These are phyloP conservation scores for Junonia oenone DNA, from an alignment of 2,888 invertebrate species.

Conservation along the genomic window DNA sequence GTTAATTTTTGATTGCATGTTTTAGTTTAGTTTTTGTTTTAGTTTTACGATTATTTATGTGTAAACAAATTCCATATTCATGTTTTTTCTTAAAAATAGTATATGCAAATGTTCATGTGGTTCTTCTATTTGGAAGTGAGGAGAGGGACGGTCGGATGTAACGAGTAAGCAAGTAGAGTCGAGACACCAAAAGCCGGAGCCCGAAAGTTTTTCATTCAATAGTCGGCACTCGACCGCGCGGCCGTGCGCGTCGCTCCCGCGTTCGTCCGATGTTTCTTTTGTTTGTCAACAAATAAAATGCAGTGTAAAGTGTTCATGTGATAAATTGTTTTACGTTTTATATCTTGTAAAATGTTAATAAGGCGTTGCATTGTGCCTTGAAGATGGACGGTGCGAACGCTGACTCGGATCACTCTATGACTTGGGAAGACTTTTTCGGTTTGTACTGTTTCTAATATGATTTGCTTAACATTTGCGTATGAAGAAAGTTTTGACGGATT, in stretches of 20 bases:
- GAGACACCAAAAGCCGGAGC: not conserved
- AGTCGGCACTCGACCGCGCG: conserved; percentile 41
- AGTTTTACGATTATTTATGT: not conserved
- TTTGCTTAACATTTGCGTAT: not conserved
- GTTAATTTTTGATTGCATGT: no score
- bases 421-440: conserved; percentile 87
- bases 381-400: conserved; percentile 77
- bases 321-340: conserved; percentile 28
- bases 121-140: conserved; percentile 3
- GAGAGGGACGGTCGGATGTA: conserved; percentile 12
- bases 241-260: conserved; percentile 39
- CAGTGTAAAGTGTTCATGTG: conserved; percentile 26
- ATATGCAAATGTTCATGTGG: conserved; percentile 1
- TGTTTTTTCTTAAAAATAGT: not conserved
- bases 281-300: conserved; percentile 63
- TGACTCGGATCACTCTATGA: conserved; percentile 84
- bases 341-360: conserved; percentile 40
- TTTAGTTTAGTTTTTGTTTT: not conserved
- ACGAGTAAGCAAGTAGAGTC: conserved; percentile 8
- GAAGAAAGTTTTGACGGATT: not conserved
- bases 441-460: conserved; percentile 44
- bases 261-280: conserved; percentile 53
- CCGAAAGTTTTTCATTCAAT: conserved; percentile 52
- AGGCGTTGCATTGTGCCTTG: conserved; percentile 43
- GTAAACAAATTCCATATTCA: not conserved